Evolutionary conservation across 2,113 vertebrate genomes (phyloP).

Genomic region (Callipepla squamata): DNA sequence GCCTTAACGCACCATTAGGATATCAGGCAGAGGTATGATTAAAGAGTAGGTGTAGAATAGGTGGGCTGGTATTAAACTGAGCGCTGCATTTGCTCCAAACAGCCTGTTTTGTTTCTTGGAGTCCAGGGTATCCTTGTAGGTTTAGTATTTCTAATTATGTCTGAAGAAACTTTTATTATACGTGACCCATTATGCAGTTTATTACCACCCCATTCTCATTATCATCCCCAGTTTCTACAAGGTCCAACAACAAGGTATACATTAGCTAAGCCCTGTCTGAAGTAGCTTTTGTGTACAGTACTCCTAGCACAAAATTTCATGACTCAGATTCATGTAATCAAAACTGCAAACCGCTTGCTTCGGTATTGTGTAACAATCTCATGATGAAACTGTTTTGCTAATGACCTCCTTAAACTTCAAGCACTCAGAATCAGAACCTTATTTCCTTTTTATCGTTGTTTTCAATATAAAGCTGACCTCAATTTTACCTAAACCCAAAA

Average conservation of each 20-base stretch:
- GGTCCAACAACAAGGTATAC: conserved; percentile 50
- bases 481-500: neutral
- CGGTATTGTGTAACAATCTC: conserved; percentile 59
- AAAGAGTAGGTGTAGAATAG: conserved; percentile 23
- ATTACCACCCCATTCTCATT: conserved; percentile 31
- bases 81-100: neutral
- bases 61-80: neutral
- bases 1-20: neutral
- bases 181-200: conserved; percentile 41
- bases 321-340: conserved; percentile 69
- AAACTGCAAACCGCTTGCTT: conserved; percentile 61
- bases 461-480: neutral
- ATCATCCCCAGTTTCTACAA: conserved; percentile 47
- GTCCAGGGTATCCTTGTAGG: conserved; percentile 3
- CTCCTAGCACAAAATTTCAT: conserved; percentile 63
- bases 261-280: conserved; percentile 68
- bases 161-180: conserved; percentile 36
- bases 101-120: neutral
- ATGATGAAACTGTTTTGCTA: conserved; percentile 61
- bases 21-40: conserved; percentile 6
- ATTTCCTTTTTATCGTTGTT: neutral
- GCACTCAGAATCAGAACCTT: neutral
- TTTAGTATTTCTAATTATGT: conserved; percentile 37
- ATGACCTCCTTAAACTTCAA: conserved; percentile 46
- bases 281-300: conserved; percentile 69